Conservation (phyloP, 2,888 invertebrate genomes). For the Eutolmus rufibarbis region DNA sequence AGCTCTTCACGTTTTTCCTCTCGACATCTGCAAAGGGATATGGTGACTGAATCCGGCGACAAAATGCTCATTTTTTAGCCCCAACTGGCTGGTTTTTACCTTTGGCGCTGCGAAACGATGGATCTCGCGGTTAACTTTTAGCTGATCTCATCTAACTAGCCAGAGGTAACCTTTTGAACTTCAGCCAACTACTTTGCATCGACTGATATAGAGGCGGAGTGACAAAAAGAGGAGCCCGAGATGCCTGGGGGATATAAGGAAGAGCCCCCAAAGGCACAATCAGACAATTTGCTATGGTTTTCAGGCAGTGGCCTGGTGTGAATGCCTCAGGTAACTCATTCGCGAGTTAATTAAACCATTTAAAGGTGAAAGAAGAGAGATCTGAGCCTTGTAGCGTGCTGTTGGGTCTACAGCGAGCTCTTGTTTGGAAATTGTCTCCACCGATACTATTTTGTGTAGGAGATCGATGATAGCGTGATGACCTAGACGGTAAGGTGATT, state of each 20-base stretch:
- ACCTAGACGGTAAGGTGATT: constrained; percentile 37
- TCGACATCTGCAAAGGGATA: constrained; percentile 28
- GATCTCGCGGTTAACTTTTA: constrained; percentile 27
- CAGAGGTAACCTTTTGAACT: constrained; percentile 35
- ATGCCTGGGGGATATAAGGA: constrained; percentile 25
- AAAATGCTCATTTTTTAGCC: constrained; percentile 19
- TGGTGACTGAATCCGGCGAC: constrained; percentile 36
- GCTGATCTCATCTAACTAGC: constrained; percentile 36
- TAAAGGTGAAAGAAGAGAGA: constrained; percentile 38
- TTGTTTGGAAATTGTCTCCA: constrained; percentile 17
- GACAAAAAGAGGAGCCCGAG: constrained; percentile 33
- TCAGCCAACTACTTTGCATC: constrained; percentile 36
- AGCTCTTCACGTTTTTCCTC: constrained; percentile 34
- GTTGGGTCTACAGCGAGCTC: constrained; percentile 2
- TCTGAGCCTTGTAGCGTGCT: constrained; percentile 21
- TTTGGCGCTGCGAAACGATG: neutral
- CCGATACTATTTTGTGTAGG: constrained; percentile 21
- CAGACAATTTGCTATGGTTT: constrained; percentile 37
- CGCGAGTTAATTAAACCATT: constrained; percentile 41
- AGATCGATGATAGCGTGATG: constrained; percentile 35
- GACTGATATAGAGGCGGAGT: constrained; percentile 31
- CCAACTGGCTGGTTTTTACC: neutral
- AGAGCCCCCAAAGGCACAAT: constrained; percentile 27
- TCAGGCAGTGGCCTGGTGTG: constrained; percentile 24
- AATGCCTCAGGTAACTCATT: constrained; percentile 29